Evolutionary conservation across 2,797 vertebrate genomes (phyloP), one percentile per base, ranked within the genome.

Genomic region (Danionella dracula): DNA sequence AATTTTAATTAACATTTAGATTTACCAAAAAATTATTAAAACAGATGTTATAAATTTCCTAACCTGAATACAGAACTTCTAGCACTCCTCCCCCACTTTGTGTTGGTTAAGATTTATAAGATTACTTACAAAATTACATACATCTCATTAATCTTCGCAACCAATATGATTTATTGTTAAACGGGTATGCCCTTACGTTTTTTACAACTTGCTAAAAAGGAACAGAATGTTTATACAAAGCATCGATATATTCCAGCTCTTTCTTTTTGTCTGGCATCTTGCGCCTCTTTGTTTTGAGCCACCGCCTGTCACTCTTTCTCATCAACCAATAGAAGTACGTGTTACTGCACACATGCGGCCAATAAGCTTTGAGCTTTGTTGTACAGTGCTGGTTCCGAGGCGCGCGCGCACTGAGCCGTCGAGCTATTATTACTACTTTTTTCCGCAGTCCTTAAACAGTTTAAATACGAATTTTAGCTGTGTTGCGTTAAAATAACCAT

Each of bases 241-340:
- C 6, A 3, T 27, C 23, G 6, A 6, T 3, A 27, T 27, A 27
- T 27, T 27, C 6, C 23, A 27, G 23, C 6, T 27, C 6, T 27
- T 27, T 3, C 23, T 27, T 27, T 27, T 27, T 27, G 23, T 27
- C 3, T 3, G 23, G 23, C 3, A 27, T 27, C 23, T 27, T 27
- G 23, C 6, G 31, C 23, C 68, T 55, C 71, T 74, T 73, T 74
- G 68, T 71, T 74, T 44, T 50, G 42, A 56, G 32, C 29, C 20
- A 58, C 35, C 32, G 50, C 49, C 41, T 31, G 65, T 42, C 53
- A 16, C 60, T 51, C 34, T 13, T 8, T 3, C 8, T 5, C 3
- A 1, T 16, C 23, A 2, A 51, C 75, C 75, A 74, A 69, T 71
- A 20, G 2, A 4, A 13, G 15, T 10, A 9, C 23, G 17, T 13